A percentile compares a stretch with the other conserved stretches of the same genome.
Evolutionary conservation across 2,797 vertebrate genomes (phyloP).

Genomic region (Enteromius treurensis): DNA sequence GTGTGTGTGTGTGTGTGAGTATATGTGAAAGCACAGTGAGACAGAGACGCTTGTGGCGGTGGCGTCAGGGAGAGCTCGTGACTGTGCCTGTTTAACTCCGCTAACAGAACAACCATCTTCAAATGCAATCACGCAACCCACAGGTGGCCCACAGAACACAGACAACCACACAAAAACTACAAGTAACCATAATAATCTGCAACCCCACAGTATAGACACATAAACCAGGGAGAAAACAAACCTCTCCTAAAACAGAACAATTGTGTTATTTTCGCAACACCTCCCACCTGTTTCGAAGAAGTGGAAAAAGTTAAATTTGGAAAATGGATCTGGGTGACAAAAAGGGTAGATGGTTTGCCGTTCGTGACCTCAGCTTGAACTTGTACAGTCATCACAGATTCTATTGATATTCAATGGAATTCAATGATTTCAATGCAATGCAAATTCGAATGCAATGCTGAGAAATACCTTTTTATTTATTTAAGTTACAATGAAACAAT

Average conservation of each 20-base stretch:
- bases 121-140: conserved; percentile 80
- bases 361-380: conserved; percentile 4
- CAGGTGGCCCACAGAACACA: conserved; percentile 81
- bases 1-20: conserved; percentile 67
- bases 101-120: conserved; percentile 76
- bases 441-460: background rate
- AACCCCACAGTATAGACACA: conserved; percentile 47
- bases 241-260: background rate
- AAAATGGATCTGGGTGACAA: conserved; percentile 72
- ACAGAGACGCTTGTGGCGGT: conserved; percentile 72
- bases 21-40: conserved; percentile 66
- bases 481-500: background rate
- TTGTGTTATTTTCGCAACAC: conserved; percentile 18
- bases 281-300: conserved; percentile 77
- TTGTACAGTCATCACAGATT: background rate
- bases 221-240: conserved; percentile 41
- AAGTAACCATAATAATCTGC: conserved; percentile 67
- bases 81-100: conserved; percentile 79
- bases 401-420: background rate
- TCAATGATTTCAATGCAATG: background rate
- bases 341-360: background rate
- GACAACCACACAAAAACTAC: conserved; percentile 68
- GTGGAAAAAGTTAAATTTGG: conserved; percentile 76
- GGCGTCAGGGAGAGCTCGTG: conserved; percentile 78
- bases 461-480: background rate